A percentile compares a stretch with the other conserved stretches of the same genome.
These are phyloP conservation scores for Hippolais icterina DNA, from an alignment of 2,113 vertebrate species.

Conservation along the genomic window DNA sequence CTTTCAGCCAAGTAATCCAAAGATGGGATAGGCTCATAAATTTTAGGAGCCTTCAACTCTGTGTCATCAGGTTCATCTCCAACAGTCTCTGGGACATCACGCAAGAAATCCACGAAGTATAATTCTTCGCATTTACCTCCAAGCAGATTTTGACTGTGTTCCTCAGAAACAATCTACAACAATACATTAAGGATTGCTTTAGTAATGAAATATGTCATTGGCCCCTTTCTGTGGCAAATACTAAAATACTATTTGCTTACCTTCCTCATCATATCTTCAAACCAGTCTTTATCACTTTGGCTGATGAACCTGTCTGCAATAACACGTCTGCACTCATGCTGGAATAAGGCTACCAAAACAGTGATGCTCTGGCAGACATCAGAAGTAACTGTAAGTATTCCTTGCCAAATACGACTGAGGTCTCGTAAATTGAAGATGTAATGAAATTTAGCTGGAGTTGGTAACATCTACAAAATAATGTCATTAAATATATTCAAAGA, in stretches of 20 bases:
- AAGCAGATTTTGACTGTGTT: constrained; percentile 70
- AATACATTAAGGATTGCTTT: not conserved
- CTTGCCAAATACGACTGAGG: constrained; percentile 87
- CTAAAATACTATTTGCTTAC: constrained; percentile 18
- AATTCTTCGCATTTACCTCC: constrained; percentile 60
- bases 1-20: constrained; percentile 75
- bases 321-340: constrained; percentile 82
- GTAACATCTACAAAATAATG: constrained; percentile 79
- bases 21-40: constrained; percentile 81
- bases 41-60: constrained; percentile 78
- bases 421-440: constrained; percentile 88
- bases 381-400: constrained; percentile 75
- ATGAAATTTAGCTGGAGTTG: constrained; percentile 87
- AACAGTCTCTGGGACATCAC: constrained; percentile 74
- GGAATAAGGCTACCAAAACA: constrained; percentile 78
- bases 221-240: not conserved
- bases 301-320: constrained; percentile 82
- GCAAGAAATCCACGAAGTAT: constrained; percentile 86
- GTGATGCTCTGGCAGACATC: constrained; percentile 75
- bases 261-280: constrained; percentile 72
- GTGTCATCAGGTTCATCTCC: constrained; percentile 79
- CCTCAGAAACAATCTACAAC: constrained; percentile 72
- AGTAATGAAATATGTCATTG: not conserved
- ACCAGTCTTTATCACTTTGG: constrained; percentile 74
- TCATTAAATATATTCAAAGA: not conserved